These are phyloP conservation scores for Neoaliturus tenellus DNA, from an alignment of 2,888 invertebrate species.

Conservation along the genomic window DNA sequence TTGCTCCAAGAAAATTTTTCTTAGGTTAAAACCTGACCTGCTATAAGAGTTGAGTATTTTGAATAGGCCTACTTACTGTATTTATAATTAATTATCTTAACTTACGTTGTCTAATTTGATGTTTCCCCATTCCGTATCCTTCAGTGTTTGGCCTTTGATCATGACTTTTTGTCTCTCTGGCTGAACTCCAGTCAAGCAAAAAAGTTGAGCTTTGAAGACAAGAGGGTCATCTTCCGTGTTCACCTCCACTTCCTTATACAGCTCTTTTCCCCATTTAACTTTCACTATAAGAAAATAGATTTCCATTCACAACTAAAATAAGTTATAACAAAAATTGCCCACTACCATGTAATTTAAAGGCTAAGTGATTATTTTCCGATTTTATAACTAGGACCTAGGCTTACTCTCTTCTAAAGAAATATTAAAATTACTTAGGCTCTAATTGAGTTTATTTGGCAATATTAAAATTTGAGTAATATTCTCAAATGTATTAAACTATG, in stretches of 20 bases:
- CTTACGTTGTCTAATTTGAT: constrained; percentile 91
- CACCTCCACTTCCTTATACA: constrained; percentile 92
- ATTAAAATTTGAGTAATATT: too few relatives aligned
- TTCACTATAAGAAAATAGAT: constrained; percentile 80
- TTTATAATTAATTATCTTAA: constrained; percentile 55
- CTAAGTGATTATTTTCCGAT: background rate
- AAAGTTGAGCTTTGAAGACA: constrained; percentile 97
- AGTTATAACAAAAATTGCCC: too few relatives aligned
- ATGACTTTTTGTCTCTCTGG: constrained; percentile 99
- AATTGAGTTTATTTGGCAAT: too few relatives aligned
- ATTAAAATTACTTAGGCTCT: too few relatives aligned
- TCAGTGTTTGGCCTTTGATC: constrained; percentile 94
- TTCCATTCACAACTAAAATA: background rate
- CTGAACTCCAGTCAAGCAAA: constrained; percentile 96
- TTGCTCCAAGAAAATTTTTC: too few relatives aligned
- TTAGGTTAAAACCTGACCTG: too few relatives aligned
- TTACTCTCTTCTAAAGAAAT: background rate
- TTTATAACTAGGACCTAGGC: background rate
- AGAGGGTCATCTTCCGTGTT: constrained; percentile 96
- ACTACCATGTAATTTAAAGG: background rate
- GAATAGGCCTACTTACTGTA: too few relatives aligned
- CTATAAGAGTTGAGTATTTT: too few relatives aligned
- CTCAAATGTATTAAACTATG: too few relatives aligned
- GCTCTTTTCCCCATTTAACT: constrained; percentile 99
- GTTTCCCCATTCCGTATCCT: constrained; percentile 92